Evolutionary conservation across 37 sponge, comb jelly and placozoan genomes (phyloP), one percentile per base, ranked within the genome.

Genomic region (Bolinopsis microptera): DNA sequence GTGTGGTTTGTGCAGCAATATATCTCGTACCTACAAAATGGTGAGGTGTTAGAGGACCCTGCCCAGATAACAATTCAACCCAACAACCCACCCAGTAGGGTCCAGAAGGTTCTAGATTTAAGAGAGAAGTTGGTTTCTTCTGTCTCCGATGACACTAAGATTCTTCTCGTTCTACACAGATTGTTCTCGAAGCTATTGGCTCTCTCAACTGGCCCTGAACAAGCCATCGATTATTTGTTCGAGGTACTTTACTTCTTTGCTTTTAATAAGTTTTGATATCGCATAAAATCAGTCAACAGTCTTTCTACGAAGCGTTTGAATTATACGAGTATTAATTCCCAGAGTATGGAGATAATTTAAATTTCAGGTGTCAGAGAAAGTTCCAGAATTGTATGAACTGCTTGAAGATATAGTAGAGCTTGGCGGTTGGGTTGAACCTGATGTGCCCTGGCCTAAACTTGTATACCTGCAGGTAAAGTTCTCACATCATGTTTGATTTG

Each of bases 401-500:
- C 5, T 80, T 34, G 82, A 80, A 37, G 82, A 80, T 37, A 80
- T 80, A 32, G 37, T 80, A 32, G 38, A 35, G 38, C 82, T 34
- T 32, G 82, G 82, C 2, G 82, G 82, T 33, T 80, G 82, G 82
- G 82, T 80, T 8, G 82, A 80, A 33, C 82, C 82, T 9, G 82
- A 80, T 37, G 82, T 80, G 3, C 82, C 82, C 37, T 80, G 82
- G 82, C 82, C 82, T 3, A 80, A 35, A 35, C 38, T 80, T 32
- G 37, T 33, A 9, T 80, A 34, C 32, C 34, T 80, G 30, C 82
- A 80, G 82, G 30, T 80, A 30, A 21, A 67, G 68, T 67, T n/a
- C n/a, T n/a, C n/a, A n/a, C n/a, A n/a, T n/a, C n/a, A n/a, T n/a
- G n/a, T n/a, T n/a, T n/a, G n/a, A n/a, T n/a, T n/a, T n/a, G n/a